Conservation (phyloP, 2,797 vertebrate species). For the Nyctalus aviator region DNA sequence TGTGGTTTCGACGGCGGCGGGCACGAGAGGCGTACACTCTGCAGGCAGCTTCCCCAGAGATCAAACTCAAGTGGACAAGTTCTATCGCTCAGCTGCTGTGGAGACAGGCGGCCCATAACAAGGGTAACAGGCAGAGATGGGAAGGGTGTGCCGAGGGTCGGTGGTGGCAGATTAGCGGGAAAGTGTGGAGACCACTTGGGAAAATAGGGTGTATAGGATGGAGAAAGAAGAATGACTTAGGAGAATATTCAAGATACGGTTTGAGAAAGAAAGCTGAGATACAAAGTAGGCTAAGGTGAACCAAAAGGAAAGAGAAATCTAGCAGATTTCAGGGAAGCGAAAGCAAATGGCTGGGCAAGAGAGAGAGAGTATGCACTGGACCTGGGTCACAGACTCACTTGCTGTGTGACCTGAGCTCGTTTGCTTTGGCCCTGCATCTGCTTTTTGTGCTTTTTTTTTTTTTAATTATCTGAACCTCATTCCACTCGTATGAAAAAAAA, state of each 20-base stretch:
- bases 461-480: constrained; percentile 46
- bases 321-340: background rate
- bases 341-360: background rate
- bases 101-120: constrained; percentile 94
- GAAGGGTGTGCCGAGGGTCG: background rate
- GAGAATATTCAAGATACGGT: background rate
- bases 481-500: constrained; percentile 31
- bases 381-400: background rate
- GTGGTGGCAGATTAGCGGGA: background rate
- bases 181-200: background rate
- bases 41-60: constrained; percentile 88
- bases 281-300: background rate
- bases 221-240: background rate
- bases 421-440: background rate
- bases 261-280: background rate
- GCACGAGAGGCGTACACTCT: constrained; percentile 91
- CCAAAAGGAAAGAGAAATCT: constrained; percentile 19
- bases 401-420: background rate
- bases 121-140: constrained; percentile 86
- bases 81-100: constrained; percentile 94
- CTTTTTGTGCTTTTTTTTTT: background rate
- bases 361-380: background rate
- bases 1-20: constrained; percentile 93
- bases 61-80: constrained; percentile 90
- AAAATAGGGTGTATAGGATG: background rate